A percentile compares a stretch with the other conserved stretches of the same genome.
These are phyloP conservation scores for Cyphomyrus plagiostoma DNA, from an alignment of 2,113 vertebrate genomes.

Conservation along the genomic window DNA sequence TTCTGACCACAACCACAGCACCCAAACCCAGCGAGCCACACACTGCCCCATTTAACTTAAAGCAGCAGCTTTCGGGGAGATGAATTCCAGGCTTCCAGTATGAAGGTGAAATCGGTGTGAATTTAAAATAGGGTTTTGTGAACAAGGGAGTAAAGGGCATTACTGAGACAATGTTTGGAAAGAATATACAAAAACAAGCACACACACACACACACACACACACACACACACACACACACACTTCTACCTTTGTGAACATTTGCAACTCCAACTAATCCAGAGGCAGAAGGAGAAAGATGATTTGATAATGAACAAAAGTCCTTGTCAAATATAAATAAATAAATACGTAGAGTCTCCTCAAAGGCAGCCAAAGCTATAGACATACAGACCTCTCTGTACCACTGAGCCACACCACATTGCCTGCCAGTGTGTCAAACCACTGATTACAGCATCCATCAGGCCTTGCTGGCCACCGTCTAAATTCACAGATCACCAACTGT, in stretches of 20 bases:
- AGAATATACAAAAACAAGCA: neutral
- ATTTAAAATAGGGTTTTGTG: neutral
- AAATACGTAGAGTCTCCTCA: neutral
- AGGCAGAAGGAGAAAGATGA: neutral
- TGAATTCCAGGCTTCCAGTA: neutral
- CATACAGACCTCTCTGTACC: neutral
- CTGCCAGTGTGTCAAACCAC: neutral
- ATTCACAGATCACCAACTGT: neutral
- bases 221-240: no score
- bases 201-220: neutral
- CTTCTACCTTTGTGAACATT: neutral
- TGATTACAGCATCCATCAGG: neutral
- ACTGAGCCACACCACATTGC: neutral
- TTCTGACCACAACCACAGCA: neutral
- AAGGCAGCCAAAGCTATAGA: neutral
- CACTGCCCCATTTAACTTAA: neutral
- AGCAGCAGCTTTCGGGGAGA: neutral
- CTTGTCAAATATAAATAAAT: neutral
- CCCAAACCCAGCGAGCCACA: neutral
- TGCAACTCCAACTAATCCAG: neutral
- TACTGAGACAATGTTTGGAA: neutral
- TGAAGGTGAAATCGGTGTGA: neutral
- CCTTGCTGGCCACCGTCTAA: neutral
- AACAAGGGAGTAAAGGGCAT: neutral
- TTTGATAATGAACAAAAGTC: neutral